Evolutionary conservation across 2,888 invertebrate species (phyloP).

Genomic region (Hyppa rectilinea): DNA sequence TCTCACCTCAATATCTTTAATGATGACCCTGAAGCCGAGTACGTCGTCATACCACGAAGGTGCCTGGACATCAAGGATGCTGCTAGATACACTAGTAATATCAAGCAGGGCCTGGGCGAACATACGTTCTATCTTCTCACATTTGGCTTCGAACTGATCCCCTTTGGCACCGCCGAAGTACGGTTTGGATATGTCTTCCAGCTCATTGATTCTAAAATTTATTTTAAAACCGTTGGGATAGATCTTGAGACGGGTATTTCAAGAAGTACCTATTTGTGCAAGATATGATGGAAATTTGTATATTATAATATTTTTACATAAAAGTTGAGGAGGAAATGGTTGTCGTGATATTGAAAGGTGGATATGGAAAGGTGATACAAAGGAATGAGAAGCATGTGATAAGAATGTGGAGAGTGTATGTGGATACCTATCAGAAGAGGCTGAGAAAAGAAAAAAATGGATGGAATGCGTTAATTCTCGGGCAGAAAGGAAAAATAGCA

Average conservation of each 20-base stretch:
- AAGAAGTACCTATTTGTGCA: neutral
- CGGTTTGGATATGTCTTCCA: slow-evolving; percentile 92
- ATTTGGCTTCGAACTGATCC: slow-evolving; percentile 92
- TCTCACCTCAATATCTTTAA: slow-evolving; percentile 91
- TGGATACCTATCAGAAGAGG: neutral
- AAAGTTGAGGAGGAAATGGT: neutral
- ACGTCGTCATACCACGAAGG: slow-evolving; percentile 96
- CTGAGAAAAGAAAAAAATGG: neutral
- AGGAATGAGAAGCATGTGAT: neutral
- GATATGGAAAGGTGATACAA: neutral
- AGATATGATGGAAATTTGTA: neutral
- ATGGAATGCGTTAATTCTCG: neutral
- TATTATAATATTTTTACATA: neutral
- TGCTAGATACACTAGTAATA: slow-evolving; percentile 91
- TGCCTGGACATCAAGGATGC: slow-evolving; percentile 94
- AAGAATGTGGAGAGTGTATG: neutral
- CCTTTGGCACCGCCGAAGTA: slow-evolving; percentile 94
- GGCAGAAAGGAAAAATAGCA: neutral
- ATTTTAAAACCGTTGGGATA: neutral
- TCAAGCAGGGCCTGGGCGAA: slow-evolving; percentile 92
- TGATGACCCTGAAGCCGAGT: slow-evolving; percentile 90
- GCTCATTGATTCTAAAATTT: slow-evolving; percentile 92
- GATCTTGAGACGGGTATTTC: neutral
- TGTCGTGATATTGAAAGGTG: neutral
- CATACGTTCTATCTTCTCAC: slow-evolving; percentile 93